Conservation (phyloP, 2,113 vertebrate genomes). For the Axis porcinus region DNA sequence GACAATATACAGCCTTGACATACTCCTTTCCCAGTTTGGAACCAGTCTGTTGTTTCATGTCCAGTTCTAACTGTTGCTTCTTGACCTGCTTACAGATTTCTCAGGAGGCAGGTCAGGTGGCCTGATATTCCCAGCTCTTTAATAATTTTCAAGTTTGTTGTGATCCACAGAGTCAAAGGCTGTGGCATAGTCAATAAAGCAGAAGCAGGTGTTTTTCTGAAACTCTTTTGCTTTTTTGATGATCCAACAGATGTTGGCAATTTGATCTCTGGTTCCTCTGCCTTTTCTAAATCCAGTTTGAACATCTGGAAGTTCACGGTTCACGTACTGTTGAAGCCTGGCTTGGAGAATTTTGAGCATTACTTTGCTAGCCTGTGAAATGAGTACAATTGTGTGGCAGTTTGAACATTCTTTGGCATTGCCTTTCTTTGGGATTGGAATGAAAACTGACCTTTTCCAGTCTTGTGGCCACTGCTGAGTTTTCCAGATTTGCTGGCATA, state of each 20-base stretch:
- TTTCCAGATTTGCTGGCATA: not conserved
- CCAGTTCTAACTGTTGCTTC: not conserved
- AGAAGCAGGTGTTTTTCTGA: not conserved
- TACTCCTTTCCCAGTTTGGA: not conserved
- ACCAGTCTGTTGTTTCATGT: not conserved
- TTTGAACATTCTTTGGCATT: not conserved
- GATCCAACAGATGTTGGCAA: not conserved
- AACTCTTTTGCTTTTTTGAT: not conserved
- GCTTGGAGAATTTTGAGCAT: not conserved
- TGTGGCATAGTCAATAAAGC: not conserved
- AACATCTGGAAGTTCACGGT: not conserved
- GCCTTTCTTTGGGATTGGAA: not conserved
- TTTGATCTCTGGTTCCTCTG: not conserved
- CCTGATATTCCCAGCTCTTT: not conserved
- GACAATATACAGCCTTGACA: not conserved
- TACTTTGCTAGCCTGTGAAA: not conserved
- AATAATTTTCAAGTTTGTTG: not conserved
- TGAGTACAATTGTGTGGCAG: not conserved
- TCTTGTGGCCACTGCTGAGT: not conserved
- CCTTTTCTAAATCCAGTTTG: not conserved
- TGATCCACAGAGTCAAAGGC: not conserved
- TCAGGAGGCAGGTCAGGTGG: not conserved
- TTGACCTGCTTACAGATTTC: not conserved
- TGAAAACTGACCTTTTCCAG: not conserved
- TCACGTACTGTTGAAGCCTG: not conserved